Conservation (phyloP, 2,888 invertebrate genomes). For the Lochmaea crataegi region DNA sequence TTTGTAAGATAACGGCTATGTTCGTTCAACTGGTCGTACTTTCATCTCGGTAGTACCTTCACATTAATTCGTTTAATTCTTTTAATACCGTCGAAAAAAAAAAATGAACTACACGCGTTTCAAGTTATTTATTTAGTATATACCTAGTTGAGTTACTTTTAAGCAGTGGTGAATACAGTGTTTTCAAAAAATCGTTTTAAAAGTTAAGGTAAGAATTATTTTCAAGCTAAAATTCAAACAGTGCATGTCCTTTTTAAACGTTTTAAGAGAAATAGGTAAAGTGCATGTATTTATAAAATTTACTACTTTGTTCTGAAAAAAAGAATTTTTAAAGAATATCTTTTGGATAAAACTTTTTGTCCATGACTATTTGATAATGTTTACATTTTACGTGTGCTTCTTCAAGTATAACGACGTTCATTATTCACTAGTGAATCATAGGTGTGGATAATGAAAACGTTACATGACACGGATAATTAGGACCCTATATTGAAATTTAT, state of each 20-base stretch:
- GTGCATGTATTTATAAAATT: background rate
- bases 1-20: slow-evolving; percentile 56
- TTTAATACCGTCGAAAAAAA: slow-evolving; percentile 20
- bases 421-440: too few relatives aligned
- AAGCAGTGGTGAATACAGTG: background rate
- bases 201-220: background rate
- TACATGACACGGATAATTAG: too few relatives aligned
- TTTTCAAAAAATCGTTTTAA: background rate
- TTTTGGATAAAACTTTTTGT: background rate
- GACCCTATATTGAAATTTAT: too few relatives aligned
- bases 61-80: slow-evolving; percentile 6
- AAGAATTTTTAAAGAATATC: too few relatives aligned
- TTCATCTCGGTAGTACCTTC: slow-evolving; percentile 25
- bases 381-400: too few relatives aligned
- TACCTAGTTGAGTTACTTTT: background rate
- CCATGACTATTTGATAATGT: too few relatives aligned
- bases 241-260: background rate
- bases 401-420: too few relatives aligned
- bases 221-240: too few relatives aligned
- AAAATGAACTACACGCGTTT: background rate
- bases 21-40: slow-evolving; percentile 52
- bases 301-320: too few relatives aligned
- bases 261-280: background rate
- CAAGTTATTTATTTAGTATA: background rate
- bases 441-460: too few relatives aligned